phyloP scores from a whole-genome alignment of 2,797 vertebrate species.

The Amblyopsis hoosieri region DNA sequence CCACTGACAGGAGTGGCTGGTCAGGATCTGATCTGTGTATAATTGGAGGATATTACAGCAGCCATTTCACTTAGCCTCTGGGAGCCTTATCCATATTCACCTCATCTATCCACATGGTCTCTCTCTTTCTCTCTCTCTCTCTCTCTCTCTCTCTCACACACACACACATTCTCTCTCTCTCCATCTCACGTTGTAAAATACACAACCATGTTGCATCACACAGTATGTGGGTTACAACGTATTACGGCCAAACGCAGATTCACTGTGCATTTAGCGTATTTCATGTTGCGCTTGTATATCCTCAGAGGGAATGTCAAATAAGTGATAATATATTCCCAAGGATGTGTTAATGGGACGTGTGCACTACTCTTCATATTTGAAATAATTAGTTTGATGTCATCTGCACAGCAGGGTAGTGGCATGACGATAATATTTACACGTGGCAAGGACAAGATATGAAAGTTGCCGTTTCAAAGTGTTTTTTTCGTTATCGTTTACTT shows the following conservation, averaged over 20 bases:
- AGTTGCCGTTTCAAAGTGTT: neutral
- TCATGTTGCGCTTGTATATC: too few species aligned
- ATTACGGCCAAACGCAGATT: too few species aligned
- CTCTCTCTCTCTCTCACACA: slow-evolving; percentile 16
- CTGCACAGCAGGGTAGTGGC: too few species aligned
- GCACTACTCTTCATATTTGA: too few species aligned
- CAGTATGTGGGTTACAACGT: too few species aligned
- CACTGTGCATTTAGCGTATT: too few species aligned
- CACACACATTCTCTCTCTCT: slow-evolving; percentile 18
- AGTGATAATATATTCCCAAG: too few species aligned
- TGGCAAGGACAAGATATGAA: neutral
- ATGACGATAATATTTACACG: too few species aligned
- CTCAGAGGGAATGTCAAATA: too few species aligned
- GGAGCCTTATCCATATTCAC: slow-evolving; percentile 74
- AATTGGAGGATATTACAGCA: slow-evolving; percentile 80
- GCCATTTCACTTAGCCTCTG: slow-evolving; percentile 77
- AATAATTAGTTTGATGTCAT: too few species aligned
- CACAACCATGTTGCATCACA: too few species aligned
- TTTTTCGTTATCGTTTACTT: neutral
- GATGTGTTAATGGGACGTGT: too few species aligned
- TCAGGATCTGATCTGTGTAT: slow-evolving; percentile 74
- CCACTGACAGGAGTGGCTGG: slow-evolving; percentile 67
- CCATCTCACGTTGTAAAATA: neutral
- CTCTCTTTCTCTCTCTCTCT: slow-evolving; percentile 6
- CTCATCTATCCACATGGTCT: slow-evolving; percentile 60